These are phyloP conservation scores for Channa maculata DNA, from an alignment of 2,113 vertebrate species.

Conservation along the genomic window DNA sequence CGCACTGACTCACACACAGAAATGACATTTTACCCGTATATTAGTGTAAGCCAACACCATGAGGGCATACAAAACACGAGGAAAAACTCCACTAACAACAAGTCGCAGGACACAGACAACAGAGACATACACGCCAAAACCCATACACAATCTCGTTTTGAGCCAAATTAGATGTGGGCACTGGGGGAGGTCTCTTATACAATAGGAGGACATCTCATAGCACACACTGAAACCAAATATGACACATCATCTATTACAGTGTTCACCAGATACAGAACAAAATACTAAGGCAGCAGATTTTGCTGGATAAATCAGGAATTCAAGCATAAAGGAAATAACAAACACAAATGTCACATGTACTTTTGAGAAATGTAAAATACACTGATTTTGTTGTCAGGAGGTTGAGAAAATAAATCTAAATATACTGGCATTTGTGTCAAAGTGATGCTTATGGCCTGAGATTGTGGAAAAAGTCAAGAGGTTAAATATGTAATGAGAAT, in stretches of 20 bases:
- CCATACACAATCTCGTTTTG: slow-evolving; percentile 27
- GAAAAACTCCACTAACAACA: slow-evolving; percentile 17
- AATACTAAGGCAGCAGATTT: slow-evolving; percentile 21
- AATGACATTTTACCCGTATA: slow-evolving; percentile 32
- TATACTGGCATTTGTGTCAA: neutral
- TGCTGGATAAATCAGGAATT: slow-evolving; percentile 26
- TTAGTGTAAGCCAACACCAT: slow-evolving; percentile 43
- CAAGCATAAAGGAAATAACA: slow-evolving; percentile 3
- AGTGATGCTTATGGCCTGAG: neutral
- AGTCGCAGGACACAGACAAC: slow-evolving; percentile 6
- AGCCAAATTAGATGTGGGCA: slow-evolving; percentile 59
- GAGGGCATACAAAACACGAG: slow-evolving; percentile 39
- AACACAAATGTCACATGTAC: slow-evolving; percentile 1
- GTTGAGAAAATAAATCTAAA: slow-evolving; percentile 14
- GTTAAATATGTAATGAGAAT: neutral
- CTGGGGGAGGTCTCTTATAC: slow-evolving; percentile 23
- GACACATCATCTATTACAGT: slow-evolving; percentile 55
- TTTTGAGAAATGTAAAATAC: neutral
- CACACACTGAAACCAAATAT: slow-evolving; percentile 48
- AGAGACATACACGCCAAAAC: slow-evolving; percentile 24
- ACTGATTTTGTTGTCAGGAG: slow-evolving; percentile 5
- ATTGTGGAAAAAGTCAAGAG: neutral
- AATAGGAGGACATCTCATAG: slow-evolving; percentile 34
- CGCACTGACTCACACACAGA: slow-evolving; percentile 1
- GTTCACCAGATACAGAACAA: slow-evolving; percentile 22